Conservation (phyloP, 2,888 invertebrate genomes). For the Trachelus troglodyta region DNA sequence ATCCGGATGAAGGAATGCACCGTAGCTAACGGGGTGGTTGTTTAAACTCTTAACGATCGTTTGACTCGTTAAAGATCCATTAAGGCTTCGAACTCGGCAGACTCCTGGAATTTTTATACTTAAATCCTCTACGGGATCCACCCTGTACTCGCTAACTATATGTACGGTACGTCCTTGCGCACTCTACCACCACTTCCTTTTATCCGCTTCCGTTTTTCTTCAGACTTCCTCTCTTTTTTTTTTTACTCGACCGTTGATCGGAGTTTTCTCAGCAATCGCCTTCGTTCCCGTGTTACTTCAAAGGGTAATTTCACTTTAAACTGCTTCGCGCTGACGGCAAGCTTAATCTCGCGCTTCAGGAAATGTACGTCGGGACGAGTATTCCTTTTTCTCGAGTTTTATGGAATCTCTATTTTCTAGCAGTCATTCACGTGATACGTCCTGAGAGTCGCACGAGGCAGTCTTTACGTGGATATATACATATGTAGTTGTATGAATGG, state of each 20-base stretch:
- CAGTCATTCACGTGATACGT: not conserved
- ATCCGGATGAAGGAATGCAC: not conserved
- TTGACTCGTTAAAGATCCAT: conserved; percentile 57
- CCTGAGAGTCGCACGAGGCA: not conserved
- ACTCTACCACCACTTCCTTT: conserved; percentile 11
- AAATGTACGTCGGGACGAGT: not conserved
- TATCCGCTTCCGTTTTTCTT: conserved; percentile 9
- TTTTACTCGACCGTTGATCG: conserved; percentile 27
- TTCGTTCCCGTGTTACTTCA: conserved; percentile 52
- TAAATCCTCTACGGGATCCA: not conserved
- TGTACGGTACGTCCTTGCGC: not conserved
- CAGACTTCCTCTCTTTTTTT: not conserved
- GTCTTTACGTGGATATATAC: not conserved
- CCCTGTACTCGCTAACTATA: not conserved
- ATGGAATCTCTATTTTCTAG: not conserved
- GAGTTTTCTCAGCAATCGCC: conserved; percentile 45
- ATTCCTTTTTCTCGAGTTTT: not conserved
- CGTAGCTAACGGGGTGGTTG: conserved; percentile 31
- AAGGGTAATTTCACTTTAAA: conserved; percentile 23
- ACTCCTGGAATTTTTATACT: conserved; percentile 36
- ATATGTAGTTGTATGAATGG: not conserved
- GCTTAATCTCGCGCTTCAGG: not conserved
- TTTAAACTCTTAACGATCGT: conserved; percentile 60
- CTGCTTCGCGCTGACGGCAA: not conserved
- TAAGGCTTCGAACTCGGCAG: conserved; percentile 41